Conservation (phyloP, 2,888 invertebrate genomes). For the Fabriciana adippe region DNA sequence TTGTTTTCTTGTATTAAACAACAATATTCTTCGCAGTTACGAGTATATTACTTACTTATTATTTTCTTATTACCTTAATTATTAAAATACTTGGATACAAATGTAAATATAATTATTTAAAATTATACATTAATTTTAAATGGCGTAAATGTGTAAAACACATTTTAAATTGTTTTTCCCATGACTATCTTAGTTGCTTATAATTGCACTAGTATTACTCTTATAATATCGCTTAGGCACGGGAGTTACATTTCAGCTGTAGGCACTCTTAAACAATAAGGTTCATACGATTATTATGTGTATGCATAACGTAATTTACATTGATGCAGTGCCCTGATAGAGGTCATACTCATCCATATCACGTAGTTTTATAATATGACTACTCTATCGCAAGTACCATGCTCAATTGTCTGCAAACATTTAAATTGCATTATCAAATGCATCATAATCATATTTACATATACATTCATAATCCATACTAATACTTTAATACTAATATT, state of each 20-base stretch:
- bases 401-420: conserved; percentile 11
- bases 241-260: too few relatives aligned
- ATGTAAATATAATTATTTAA: background rate
- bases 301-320: conserved; percentile 6
- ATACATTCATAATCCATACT: background rate
- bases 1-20: conserved; percentile 5
- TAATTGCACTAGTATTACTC: too few relatives aligned
- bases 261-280: too few relatives aligned
- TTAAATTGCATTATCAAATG: conserved; percentile 7
- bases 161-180: background rate
- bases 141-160: background rate
- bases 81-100: conserved; percentile 6
- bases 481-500: too few relatives aligned
- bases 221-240: too few relatives aligned
- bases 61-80: background rate
- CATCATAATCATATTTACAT: conserved; percentile 1
- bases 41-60: too few relatives aligned
- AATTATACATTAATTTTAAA: background rate
- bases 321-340: conserved; percentile 5
- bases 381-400: conserved; percentile 7
- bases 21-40: conserved; percentile 12
- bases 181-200: background rate
- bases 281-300: background rate
- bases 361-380: conserved; percentile 5
- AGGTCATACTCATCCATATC: conserved; percentile 9